phyloP scores from a whole-genome alignment of 2,888 invertebrate species.

The Tiphia femorata region DNA sequence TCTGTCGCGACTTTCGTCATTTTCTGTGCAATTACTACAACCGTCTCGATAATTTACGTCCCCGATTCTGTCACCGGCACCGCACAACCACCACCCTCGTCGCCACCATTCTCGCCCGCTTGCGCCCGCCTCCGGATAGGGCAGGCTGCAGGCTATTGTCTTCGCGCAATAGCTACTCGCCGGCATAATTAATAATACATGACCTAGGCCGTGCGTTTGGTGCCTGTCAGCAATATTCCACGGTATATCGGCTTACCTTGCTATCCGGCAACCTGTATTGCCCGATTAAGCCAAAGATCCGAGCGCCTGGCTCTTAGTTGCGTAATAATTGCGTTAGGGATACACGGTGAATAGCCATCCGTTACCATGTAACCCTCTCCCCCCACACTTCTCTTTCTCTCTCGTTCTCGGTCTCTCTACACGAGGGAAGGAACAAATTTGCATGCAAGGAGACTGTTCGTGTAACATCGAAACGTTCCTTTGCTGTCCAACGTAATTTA shows the following conservation, averaged over 20 bases:
- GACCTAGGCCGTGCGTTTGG: slow-evolving; percentile 24
- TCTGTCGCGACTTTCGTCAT: too few species aligned
- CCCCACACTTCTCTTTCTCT: too few species aligned
- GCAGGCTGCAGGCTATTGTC: slow-evolving; percentile 43
- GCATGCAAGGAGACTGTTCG: too few species aligned
- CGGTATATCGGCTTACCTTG: slow-evolving; percentile 25
- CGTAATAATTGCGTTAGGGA: slow-evolving; percentile 22
- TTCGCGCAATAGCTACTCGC: slow-evolving; percentile 39
- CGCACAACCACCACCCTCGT: not conserved
- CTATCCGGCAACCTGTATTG: slow-evolving; percentile 32
- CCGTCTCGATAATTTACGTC: not conserved
- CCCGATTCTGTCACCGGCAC: too few species aligned
- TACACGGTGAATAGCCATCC: too few species aligned
- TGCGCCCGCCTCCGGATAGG: slow-evolving; percentile 17
- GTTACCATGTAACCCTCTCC: too few species aligned
- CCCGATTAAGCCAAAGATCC: slow-evolving; percentile 31
- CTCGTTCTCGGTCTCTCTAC: too few species aligned
- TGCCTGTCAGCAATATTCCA: slow-evolving; percentile 35
- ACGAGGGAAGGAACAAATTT: too few species aligned
- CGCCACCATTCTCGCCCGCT: not conserved
- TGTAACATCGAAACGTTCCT: too few species aligned
- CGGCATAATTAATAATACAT: slow-evolving; percentile 49
- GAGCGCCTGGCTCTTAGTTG: not conserved
- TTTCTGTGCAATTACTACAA: too few species aligned
- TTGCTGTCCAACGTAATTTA: too few species aligned